A percentile compares a stretch with the other conserved stretches of the same genome.
phyloP scores from a whole-genome alignment of 2,888 invertebrate species.

The Sylvicola cinctus region DNA sequence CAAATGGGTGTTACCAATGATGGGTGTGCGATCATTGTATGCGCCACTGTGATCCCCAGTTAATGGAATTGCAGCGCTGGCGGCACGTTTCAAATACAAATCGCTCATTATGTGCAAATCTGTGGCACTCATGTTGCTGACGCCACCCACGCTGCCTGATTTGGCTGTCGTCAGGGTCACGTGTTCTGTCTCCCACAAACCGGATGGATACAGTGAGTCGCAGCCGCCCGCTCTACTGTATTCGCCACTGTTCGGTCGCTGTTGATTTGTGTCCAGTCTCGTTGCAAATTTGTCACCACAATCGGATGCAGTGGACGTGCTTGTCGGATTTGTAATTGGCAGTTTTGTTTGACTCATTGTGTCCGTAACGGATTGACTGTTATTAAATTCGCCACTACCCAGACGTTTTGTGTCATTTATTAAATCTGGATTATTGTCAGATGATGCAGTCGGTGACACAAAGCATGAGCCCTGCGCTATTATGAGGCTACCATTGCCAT shows the following conservation, averaged over 20 bases:
- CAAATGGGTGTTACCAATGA: slow-evolving; percentile 33
- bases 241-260: slow-evolving; percentile 49
- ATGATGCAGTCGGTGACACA: slow-evolving; percentile 52
- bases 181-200: slow-evolving; percentile 47
- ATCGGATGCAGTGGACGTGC: slow-evolving; percentile 18
- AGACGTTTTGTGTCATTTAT: slow-evolving; percentile 62
- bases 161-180: slow-evolving; percentile 18
- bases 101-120: no score
- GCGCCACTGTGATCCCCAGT: slow-evolving; percentile 30
- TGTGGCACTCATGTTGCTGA: slow-evolving; percentile 6
- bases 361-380: slow-evolving; percentile 16
- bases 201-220: slow-evolving; percentile 59
- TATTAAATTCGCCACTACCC: slow-evolving; percentile 30
- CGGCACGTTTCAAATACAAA: slow-evolving; percentile 34
- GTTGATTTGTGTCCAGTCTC: slow-evolving; percentile 15
- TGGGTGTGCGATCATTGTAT: slow-evolving; percentile 55
- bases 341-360: slow-evolving; percentile 28
- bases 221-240: slow-evolving; percentile 53
- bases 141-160: slow-evolving; percentile 7
- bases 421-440: slow-evolving; percentile 64
- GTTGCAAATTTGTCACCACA: not conserved
- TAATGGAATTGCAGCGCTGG: slow-evolving; percentile 33
- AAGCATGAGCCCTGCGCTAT: slow-evolving; percentile 42
- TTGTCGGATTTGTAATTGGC: slow-evolving; percentile 29
- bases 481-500: slow-evolving; percentile 42